Base-by-base conservation (phyloP, 2,888 invertebrate genomes). In the Rhamnusium bicolor region DNA sequence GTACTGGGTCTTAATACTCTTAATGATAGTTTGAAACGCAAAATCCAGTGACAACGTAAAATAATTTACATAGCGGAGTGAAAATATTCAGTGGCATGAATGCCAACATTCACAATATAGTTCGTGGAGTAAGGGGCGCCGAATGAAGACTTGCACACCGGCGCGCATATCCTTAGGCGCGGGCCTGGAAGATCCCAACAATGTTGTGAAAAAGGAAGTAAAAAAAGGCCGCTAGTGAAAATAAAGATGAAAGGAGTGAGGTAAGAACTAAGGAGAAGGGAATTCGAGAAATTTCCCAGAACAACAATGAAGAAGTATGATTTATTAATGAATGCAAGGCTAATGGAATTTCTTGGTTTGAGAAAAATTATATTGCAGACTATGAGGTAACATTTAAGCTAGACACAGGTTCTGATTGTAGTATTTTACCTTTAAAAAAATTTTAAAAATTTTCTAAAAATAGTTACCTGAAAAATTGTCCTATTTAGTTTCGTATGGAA, bases 401-500 rank as follows among this genome's bases (percentile, higher is more conserved):
- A 27, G 69, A 69, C 51, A 32, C 66, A 32, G 66, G 21, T 53
- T 32, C 49, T 14, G 66, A 66, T 21, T 53, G 2, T 27, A 66
- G 46, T 40, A 40, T 69, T 54, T 24, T 69, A 24, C 46, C 69
- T 49, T 32, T 54, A 16, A 58, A 56, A 46, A 47, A 40, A 7
- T 58, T 46, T 14, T 32, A 69, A 40, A 53, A 29, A 21, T 18
- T 62, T n/a, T 12, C 27, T 46, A 12, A 16, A 10, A 18, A 29
- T 40, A 14, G 53, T 51, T n/a, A 60, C n/a, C 7, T 58, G 18
- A 49, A 69, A 51, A 1, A 29, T 29, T 49, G 46, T 29, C 27
- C 47, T 49, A 32, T 66, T n/a, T 69, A 69, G 29, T 71, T 1
- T 63, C 71, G 47, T 73, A 70, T 71, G 63, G 73, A 4, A 76